phyloP scores from a whole-genome alignment of 2,113 vertebrate species.

The Tupaia chinensis region DNA sequence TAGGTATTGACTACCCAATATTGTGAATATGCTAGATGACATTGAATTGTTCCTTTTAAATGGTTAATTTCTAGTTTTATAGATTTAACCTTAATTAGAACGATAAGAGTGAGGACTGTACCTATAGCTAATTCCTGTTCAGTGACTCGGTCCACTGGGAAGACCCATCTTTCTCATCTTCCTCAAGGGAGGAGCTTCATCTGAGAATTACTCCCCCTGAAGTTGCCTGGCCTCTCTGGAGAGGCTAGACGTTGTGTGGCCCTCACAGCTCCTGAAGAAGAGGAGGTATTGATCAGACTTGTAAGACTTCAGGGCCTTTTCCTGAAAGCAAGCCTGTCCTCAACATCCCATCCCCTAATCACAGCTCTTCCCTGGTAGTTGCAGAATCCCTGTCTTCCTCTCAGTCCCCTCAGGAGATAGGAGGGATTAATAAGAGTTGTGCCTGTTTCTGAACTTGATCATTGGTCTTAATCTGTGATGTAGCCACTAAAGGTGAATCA shows the following conservation, averaged over 20 bases:
- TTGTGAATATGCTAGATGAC: not conserved
- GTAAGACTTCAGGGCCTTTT: not conserved
- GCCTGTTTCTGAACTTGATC: not conserved
- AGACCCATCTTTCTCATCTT: not conserved
- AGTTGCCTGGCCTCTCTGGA: not conserved
- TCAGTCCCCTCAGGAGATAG: rapidly evolving
- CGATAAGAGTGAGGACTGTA: rapidly evolving
- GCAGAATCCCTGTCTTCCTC: not conserved
- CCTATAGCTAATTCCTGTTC: not conserved
- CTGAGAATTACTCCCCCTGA: not conserved
- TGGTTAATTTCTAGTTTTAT: not conserved
- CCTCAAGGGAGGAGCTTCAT: not conserved
- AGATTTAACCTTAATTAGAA: not conserved
- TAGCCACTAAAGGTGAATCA: not conserved
- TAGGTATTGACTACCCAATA: no score
- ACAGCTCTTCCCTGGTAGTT: no score
- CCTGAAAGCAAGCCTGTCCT: not conserved
- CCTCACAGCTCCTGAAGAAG: rapidly evolving
- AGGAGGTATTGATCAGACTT: rapidly evolving
- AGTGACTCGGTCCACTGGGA: rapidly evolving
- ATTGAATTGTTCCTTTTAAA: not conserved
- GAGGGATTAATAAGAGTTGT: rapidly evolving
- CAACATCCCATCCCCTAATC: rapidly evolving
- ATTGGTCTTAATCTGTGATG: not conserved
- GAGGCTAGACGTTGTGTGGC: not conserved